Percentiles rank a stretch among this genome's conserved stretches.
Evolutionary conservation across 2,797 vertebrate genomes (phyloP).

Genomic region (Argentina silus): DNA sequence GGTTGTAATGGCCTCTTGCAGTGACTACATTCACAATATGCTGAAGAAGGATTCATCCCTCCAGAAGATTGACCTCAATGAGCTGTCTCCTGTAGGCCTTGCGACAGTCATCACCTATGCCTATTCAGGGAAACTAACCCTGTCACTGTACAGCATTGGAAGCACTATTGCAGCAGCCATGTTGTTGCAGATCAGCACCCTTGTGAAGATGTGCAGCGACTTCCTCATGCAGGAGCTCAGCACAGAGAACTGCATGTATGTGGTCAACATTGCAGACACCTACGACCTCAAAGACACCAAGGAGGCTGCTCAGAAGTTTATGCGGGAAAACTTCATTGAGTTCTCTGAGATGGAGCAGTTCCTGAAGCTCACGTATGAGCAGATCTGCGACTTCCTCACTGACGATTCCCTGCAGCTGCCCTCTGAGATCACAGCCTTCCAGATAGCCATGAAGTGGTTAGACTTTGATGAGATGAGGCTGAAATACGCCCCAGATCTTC

Average conservation of each 20-base stretch:
- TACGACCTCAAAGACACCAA: constrained; percentile 93
- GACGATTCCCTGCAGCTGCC: constrained; percentile 95
- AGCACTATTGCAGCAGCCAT: constrained; percentile 95
- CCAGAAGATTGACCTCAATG: constrained; percentile 92
- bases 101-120: constrained; percentile 95
- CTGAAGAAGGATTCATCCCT: constrained; percentile 90
- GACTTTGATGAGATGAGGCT: constrained; percentile 97
- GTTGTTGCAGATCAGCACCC: constrained; percentile 89
- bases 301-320: constrained; percentile 92
- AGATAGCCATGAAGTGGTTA: constrained; percentile 97
- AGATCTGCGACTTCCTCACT: constrained; percentile 95
- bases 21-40: constrained; percentile 91
- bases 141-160: constrained; percentile 95
- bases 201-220: constrained; percentile 98
- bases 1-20: constrained; percentile 96
- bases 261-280: constrained; percentile 95
- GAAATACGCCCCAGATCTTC: constrained; percentile 90
- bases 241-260: constrained; percentile 97
- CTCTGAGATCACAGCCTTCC: constrained; percentile 97
- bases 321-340: constrained; percentile 97
- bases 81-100: constrained; percentile 90
- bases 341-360: constrained; percentile 99
- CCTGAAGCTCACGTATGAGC: constrained; percentile 97
- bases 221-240: constrained; percentile 95
- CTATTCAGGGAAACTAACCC: constrained; percentile 95